Conservation (phyloP, 2,888 invertebrate species). For the Ennomos erosarius region DNA sequence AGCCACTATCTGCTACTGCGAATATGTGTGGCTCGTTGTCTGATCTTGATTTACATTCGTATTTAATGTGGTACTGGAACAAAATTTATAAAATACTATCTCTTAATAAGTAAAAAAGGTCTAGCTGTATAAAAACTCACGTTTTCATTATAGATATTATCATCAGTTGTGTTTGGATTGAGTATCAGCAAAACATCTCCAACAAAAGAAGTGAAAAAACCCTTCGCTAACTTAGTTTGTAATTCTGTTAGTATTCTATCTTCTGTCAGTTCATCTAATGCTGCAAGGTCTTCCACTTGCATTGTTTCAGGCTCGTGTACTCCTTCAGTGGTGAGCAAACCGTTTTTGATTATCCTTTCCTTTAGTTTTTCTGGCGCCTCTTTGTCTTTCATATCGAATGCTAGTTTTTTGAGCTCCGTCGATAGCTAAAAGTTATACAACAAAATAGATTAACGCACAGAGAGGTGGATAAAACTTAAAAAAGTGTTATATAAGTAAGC, state of each 20-base stretch:
- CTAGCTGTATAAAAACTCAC: conserved; percentile 72
- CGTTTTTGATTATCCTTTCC: conserved; percentile 81
- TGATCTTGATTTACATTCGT: conserved; percentile 93
- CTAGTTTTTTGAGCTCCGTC: conserved; percentile 88
- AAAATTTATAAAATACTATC: conserved; percentile 12
- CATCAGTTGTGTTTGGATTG: conserved; percentile 91
- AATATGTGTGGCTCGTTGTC: conserved; percentile 96
- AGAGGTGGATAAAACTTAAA: background rate
- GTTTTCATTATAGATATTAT: conserved; percentile 88
- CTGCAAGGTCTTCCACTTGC: conserved; percentile 93
- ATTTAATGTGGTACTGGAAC: conserved; percentile 91
- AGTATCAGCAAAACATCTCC: conserved; percentile 92
- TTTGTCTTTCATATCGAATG: conserved; percentile 70
- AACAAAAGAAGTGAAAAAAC: conserved; percentile 90
- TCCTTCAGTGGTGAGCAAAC: conserved; percentile 77
- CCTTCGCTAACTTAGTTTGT: conserved; percentile 87
- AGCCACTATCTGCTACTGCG: conserved; percentile 94
- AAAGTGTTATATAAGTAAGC: conserved; percentile 17
- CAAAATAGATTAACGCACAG: no score
- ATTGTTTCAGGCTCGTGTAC: conserved; percentile 88
- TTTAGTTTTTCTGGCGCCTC: conserved; percentile 67
- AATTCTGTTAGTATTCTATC: conserved; percentile 89
- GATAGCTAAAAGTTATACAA: conserved; percentile 81
- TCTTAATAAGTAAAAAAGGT: background rate
- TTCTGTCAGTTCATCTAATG: conserved; percentile 90